A percentile compares a stretch with the other conserved stretches of the same genome.
Conservation (phyloP, 1,140 invertebrate genomes). For the Trachymyrmex septentrionalis region DNA sequence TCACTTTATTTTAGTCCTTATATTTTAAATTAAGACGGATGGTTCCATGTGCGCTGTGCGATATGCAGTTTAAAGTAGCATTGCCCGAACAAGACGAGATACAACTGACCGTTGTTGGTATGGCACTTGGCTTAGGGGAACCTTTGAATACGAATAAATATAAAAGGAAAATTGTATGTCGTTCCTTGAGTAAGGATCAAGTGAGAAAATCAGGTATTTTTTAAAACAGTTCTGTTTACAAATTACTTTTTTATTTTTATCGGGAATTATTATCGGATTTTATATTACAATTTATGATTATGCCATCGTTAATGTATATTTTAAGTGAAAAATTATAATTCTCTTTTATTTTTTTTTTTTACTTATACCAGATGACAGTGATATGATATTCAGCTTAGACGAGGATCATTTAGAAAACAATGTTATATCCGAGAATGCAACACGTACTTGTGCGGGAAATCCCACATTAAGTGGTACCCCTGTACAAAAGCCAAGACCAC, state of each 20-base stretch:
- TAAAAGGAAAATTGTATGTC: constrained; percentile 81
- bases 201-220: constrained; percentile 80
- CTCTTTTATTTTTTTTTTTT: constrained; percentile 26
- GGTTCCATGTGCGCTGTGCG: constrained; percentile 93
- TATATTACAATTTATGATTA: background rate
- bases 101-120: constrained; percentile 93
- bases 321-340: background rate
- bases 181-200: constrained; percentile 83
- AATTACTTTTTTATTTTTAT: constrained; percentile 34
- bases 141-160: constrained; percentile 84
- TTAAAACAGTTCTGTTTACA: background rate
- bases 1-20: constrained; percentile 88
- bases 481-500: constrained; percentile 78
- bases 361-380: constrained; percentile 82
- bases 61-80: constrained; percentile 93
- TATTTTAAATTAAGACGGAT: constrained; percentile 95
- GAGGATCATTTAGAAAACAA: constrained; percentile 87
- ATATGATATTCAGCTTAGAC: constrained; percentile 91
- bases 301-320: background rate
- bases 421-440: constrained; percentile 57
- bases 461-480: constrained; percentile 58
- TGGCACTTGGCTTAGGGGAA: constrained; percentile 91
- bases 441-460: constrained; percentile 55
- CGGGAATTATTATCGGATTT: constrained; percentile 26
- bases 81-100: constrained; percentile 96